These are phyloP conservation scores for Hippoglossus stenolepis DNA, from an alignment of 2,113 vertebrate species.

Conservation along the genomic window DNA sequence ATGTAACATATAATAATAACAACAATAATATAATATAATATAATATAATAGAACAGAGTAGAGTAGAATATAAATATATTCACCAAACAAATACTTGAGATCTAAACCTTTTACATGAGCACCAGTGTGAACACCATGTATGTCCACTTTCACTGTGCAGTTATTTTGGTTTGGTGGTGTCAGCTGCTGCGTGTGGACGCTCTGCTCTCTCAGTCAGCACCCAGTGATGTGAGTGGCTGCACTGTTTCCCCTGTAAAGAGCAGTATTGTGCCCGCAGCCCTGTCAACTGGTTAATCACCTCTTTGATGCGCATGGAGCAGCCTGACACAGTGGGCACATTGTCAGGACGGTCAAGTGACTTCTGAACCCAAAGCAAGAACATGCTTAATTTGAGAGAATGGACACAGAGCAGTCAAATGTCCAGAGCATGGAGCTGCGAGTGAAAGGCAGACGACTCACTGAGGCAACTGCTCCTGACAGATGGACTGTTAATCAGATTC, in stretches of 20 bases:
- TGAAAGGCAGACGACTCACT: conserved; percentile 9
- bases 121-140: conserved; percentile 10
- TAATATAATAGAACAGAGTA: background rate
- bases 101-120: background rate
- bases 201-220: conserved; percentile 24
- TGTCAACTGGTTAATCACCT: conserved; percentile 84
- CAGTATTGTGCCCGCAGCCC: conserved; percentile 79
- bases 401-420: conserved; percentile 59
- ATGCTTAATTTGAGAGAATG: conserved; percentile 78
- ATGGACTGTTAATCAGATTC: conserved; percentile 40
- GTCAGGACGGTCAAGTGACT: conserved; percentile 75
- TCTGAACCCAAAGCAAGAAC: conserved; percentile 81
- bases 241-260: conserved; percentile 80
- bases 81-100: background rate
- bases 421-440: conserved; percentile 48
- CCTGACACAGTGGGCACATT: conserved; percentile 81
- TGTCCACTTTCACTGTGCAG: conserved; percentile 29
- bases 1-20: too few species aligned
- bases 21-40: background rate
- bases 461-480: conserved; percentile 38
- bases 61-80: background rate
- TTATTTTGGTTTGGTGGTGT: conserved; percentile 62
- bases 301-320: conserved; percentile 83
- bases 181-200: conserved; percentile 64
- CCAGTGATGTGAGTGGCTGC: conserved; percentile 67